Evolutionary conservation across 92 coral and sea anemone species (phyloP), one percentile per base, ranked within the genome.

Genomic region (Umimayanthus chanpuru): DNA sequence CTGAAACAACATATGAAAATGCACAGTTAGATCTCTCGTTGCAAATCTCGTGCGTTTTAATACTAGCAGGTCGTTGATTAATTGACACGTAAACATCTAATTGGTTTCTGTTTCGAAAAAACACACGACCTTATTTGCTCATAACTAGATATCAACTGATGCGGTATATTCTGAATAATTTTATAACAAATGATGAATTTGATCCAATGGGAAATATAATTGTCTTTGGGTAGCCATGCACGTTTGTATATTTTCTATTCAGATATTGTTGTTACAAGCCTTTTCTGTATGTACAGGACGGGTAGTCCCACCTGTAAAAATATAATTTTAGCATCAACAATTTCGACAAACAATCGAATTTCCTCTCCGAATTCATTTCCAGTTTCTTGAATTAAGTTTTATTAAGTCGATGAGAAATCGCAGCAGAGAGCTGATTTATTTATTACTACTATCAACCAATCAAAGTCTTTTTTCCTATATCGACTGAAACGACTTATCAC

Each of bases 1-100:
- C 87, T 97, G 75, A 94, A 92, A 81, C 91, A 95, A 8, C 99
- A 97, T 83, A 82, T 87, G 43, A 93, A 92, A 49, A 53, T 88
- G 49, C 99, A 97, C 73, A 89, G 81, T 76, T 72, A 85, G 91
- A 56, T 23, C 23, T 11, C 5, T 16, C 61, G 39, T 38, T 78
- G 0, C 61, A 87, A 76, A 16, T 75, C n/a, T 40, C 44, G 23
- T 39, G 10, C 16, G 30, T 39, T 39, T 26, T 36, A 73, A 73
- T 39, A 43, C 53, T 75, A 39, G 79, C 79, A 75, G 79, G 79
- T 75, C 47, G 53, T n/a, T 75, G 79, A 75, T 73, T 73, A 73
- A 21, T 39, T 75, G 29, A 8, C 25, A 75, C 30, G 11, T 75
- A 38, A 75, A 75, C 79, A 75, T 8, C 14, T 75, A 75, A 75